Evolutionary conservation across 2,888 invertebrate genomes (phyloP).

Genomic region (Amblyteles armatorius): DNA sequence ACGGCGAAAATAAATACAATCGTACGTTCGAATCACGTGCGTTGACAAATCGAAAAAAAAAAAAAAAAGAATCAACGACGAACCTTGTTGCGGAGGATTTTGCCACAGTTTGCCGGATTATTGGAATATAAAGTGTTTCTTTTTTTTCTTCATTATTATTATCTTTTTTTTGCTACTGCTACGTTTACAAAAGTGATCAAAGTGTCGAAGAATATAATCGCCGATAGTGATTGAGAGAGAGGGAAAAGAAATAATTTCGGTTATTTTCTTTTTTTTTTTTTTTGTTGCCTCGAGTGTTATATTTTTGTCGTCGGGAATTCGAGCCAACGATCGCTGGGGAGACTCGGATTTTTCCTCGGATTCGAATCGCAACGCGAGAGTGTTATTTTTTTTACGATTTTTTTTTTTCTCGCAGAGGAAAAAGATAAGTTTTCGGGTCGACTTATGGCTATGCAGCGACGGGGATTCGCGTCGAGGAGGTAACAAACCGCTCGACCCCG

Average conservation of each 20-base stretch:
- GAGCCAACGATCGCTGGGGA: background rate
- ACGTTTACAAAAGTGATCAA: conserved; percentile 15
- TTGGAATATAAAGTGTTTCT: conserved; percentile 66
- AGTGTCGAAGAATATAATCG: conserved; percentile 14
- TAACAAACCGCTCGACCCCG: conserved; percentile 74
- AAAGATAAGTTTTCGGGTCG: conserved; percentile 17
- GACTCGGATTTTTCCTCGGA: conserved; percentile 6
- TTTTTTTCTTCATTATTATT: conserved; percentile 28
- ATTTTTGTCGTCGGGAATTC: conserved; percentile 13
- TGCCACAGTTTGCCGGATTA: conserved; percentile 56
- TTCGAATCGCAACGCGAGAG: background rate
- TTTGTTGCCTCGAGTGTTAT: conserved; percentile 7
- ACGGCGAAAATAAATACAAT: background rate
- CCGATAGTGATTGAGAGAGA: background rate
- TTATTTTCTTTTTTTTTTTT: background rate
- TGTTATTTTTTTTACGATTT: background rate
- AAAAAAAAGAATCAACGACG: conserved; percentile 1
- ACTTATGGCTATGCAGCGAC: conserved; percentile 78
- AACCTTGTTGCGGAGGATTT: conserved; percentile 35
- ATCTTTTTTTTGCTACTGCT: conserved; percentile 10
- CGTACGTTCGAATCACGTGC: conserved; percentile 5
- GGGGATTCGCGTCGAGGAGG: conserved; percentile 76
- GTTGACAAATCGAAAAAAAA: background rate
- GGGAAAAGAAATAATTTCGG: background rate
- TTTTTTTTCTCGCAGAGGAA: background rate